phyloP scores from a whole-genome alignment of 2,797 vertebrate species.

The Triplophysa bombifrons region DNA sequence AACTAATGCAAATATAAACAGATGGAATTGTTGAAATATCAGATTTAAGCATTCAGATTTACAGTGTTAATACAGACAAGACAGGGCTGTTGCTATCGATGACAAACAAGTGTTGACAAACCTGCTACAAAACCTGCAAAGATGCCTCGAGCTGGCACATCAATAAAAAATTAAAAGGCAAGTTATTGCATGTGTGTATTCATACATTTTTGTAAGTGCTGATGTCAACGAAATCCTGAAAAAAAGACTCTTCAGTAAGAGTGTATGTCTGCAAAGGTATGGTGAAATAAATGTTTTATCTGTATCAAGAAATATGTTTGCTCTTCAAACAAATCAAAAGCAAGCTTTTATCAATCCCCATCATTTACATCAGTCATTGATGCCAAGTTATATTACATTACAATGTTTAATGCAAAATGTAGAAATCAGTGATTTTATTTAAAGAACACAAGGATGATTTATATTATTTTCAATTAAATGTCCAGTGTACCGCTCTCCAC shows the following conservation, averaged over 20 bases:
- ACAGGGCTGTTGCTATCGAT: neutral
- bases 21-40: neutral
- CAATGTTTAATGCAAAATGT: too few species aligned
- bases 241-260: neutral
- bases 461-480: too few species aligned
- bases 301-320: neutral
- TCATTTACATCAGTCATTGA: neutral
- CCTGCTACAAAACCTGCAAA: neutral
- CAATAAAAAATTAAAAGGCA: neutral
- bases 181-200: slow-evolving; percentile 13
- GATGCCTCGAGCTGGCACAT: neutral
- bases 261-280: neutral
- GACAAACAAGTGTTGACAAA: neutral
- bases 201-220: neutral
- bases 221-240: neutral
- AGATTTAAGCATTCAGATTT: neutral
- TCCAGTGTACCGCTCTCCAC: too few species aligned
- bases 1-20: neutral
- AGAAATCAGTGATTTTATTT: too few species aligned
- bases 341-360: neutral
- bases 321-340: neutral
- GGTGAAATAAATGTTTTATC: neutral
- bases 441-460: too few species aligned
- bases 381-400: too few species aligned
- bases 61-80: neutral